Base-by-base conservation (phyloP, 2,797 vertebrate genomes). In the Rhincodon typus region DNA sequence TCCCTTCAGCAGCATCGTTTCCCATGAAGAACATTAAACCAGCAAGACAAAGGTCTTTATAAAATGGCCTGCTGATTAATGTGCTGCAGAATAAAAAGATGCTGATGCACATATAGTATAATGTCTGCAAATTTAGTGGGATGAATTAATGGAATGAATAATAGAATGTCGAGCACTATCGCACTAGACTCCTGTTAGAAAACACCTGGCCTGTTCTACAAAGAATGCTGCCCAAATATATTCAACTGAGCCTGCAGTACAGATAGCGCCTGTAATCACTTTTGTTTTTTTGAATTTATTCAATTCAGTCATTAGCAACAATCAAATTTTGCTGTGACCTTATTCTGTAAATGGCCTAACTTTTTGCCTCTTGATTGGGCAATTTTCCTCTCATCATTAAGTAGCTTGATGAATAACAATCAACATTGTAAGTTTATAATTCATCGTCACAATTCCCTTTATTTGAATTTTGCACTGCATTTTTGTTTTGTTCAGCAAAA, bases 341-440 rank as follows among this genome's bases (percentile, higher is more conserved):
- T 67, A 69, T 93, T 91, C 82, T 93, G 21, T 38, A 93, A 93
- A 93, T 93, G 62, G 62, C n/a, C n/a, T 93, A 69, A 93, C 90
- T 42, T 93, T 93, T 19, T 42, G 90, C 38, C 90, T 93, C 66
- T 93, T 93, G 62, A 93, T 93, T 93, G 66, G 90, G 69, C 62
- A 93, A 93, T 93, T 93, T 93, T 93, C 90, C 66, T n/a, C 53
- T 93, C 8, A 93, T 69, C 66, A 69, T 67, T 69, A 91, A 69
- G n/a, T n/a, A 69, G 66, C 1, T 67, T 93, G n/a, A 93, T 93
- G 90, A 93, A 93, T 69, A 93, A 69, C 34, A 38, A 66, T 67
- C 38, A 84, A 42, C 12, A 25, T 42, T 42, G n/a, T 23, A 25
- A 69, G 15, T 21, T 62, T 93, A 67, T 93, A n/a, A 93, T 69